Percentiles rank a stretch among this genome's conserved stretches.
Conservation (phyloP, 37 sponge, comb jelly and placozoan genomes). For the Chondrosia reniformis region DNA sequence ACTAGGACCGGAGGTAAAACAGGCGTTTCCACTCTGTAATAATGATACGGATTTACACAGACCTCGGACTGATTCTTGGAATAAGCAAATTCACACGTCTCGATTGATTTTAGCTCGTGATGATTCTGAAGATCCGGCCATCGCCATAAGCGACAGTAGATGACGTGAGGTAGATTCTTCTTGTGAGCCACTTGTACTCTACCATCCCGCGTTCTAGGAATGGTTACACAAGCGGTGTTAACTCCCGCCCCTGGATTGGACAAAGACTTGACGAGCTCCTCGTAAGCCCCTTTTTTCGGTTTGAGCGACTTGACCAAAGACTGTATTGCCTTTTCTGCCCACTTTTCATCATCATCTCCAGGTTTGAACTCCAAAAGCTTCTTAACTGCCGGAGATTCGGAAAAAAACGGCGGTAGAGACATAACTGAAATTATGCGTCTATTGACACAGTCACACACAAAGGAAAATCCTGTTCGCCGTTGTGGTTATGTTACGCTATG, state of each 20-base stretch:
- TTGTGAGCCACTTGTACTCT: constrained; percentile 36
- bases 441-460: background rate
- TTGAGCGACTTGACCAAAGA: constrained; percentile 32
- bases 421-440: no score
- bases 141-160: constrained; percentile 64
- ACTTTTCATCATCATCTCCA: constrained; percentile 41
- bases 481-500: background rate
- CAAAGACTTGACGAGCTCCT: constrained; percentile 28
- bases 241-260: constrained; percentile 16
- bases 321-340: constrained; percentile 45
- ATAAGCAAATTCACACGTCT: constrained; percentile 49
- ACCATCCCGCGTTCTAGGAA: constrained; percentile 36
- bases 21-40: constrained; percentile 43
- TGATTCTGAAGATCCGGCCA: constrained; percentile 68
- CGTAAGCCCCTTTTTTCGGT: constrained; percentile 8
- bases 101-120: constrained; percentile 56
- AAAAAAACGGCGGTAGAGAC: constrained; percentile 2
- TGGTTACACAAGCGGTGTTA: constrained; percentile 26
- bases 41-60: constrained; percentile 68
- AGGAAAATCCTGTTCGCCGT: background rate
- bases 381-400: constrained; percentile 28
- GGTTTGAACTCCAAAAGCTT: constrained; percentile 35
- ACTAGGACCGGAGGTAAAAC: constrained; percentile 25
- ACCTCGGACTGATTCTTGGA: constrained; percentile 43
- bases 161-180: constrained; percentile 56